Conservation (phyloP, 2,113 vertebrate species). For the Apteryx owenii region DNA sequence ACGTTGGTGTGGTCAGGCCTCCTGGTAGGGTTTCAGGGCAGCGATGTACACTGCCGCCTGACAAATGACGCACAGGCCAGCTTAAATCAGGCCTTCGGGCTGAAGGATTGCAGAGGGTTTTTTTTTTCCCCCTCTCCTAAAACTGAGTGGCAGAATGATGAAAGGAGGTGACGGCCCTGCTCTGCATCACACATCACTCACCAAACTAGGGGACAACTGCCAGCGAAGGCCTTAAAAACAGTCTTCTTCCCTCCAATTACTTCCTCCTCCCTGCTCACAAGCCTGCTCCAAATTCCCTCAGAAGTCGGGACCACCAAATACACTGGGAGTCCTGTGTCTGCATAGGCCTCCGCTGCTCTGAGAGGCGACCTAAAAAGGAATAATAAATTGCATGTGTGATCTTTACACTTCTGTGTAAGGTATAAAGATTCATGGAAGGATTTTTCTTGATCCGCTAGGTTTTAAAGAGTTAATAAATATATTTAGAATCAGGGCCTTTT, state of each 20-base stretch:
- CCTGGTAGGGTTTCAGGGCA: background rate
- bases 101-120: background rate
- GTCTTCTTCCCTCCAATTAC: background rate
- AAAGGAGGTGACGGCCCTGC: background rate
- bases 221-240: background rate
- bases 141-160: constrained; percentile 18
- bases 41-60: background rate
- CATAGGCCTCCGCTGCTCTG: fast-evolving
- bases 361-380: background rate
- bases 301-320: background rate
- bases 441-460: background rate
- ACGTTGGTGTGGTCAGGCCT: background rate
- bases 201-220: fast-evolving
- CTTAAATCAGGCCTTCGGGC: background rate
- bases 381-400: background rate
- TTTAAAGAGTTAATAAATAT: background rate
- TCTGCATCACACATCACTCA: background rate
- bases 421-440: background rate
- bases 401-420: background rate
- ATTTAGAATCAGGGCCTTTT: background rate
- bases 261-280: fast-evolving
- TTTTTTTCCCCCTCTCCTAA: background rate
- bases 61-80: background rate
- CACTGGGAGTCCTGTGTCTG: background rate
- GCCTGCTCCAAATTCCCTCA: background rate